Percentiles rank a stretch among this genome's conserved stretches.
Evolutionary conservation across 2,113 vertebrate genomes (phyloP).

Genomic region (Limanda limanda): DNA sequence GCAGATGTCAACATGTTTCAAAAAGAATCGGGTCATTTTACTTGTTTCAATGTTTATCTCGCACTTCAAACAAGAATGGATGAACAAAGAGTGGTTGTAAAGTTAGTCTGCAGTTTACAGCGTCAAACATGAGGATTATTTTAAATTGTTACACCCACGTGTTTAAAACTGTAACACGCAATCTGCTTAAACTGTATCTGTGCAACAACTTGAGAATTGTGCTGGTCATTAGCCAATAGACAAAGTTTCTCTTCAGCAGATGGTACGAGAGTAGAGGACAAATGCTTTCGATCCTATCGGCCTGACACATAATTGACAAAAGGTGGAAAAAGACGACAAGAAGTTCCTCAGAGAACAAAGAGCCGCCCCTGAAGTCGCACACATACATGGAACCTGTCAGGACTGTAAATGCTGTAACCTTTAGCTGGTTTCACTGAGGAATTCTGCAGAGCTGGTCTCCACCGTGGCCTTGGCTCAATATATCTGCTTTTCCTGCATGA

Average conservation of each 20-base stretch:
- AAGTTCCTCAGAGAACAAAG: conserved; percentile 37
- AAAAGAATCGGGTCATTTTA: background rate
- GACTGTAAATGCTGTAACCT: conserved; percentile 36
- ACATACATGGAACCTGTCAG: conserved; percentile 25
- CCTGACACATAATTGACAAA: conserved; percentile 31
- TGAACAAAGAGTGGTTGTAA: too few species aligned
- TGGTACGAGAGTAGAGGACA: background rate
- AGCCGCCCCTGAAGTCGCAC: conserved; percentile 4
- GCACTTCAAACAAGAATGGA: too few species aligned
- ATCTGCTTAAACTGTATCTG: conserved; percentile 7
- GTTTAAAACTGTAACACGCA: conserved; percentile 20
- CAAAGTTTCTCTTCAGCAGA: background rate
- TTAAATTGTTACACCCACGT: conserved; percentile 6
- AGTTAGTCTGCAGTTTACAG: too few species aligned
- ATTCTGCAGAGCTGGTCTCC: conserved; percentile 12
- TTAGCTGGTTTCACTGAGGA: conserved; percentile 21
- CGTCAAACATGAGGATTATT: background rate
- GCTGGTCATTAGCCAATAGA: conserved; percentile 1
- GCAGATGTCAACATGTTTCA: background rate
- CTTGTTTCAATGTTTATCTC: too few species aligned
- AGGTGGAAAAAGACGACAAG: conserved; percentile 45
- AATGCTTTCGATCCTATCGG: conserved; percentile 12
- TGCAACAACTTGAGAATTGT: background rate
- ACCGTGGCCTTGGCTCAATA: conserved; percentile 4
- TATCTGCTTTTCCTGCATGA: background rate